Evolutionary conservation across 2,888 invertebrate genomes (phyloP), one percentile per base, ranked within the genome.

Genomic region (Pristionchus arcanus): DNA sequence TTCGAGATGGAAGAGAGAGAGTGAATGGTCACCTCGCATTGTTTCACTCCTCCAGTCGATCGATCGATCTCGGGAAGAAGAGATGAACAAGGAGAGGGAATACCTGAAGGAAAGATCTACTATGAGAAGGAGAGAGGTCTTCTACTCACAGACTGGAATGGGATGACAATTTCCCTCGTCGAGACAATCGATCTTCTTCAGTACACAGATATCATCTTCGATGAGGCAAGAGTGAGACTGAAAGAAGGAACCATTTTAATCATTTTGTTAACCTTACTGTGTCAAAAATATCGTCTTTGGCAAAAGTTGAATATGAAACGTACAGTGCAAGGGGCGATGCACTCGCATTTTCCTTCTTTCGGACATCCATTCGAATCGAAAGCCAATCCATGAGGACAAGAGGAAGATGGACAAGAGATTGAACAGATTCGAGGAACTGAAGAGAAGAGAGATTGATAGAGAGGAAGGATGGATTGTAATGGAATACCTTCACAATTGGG

Each of bases 301-400:
- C n/a, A n/a, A 71, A 19, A 31, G 13, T 31, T 7, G 11, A 16
- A 13, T 11, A 31, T 28, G 68, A 5, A 68, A 34, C 31, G 11
- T 31, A 71, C 68, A 34, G 5, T 71, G 84, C 94, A 93, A 28
- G 92, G 91, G 77, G 93, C 90, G 53, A 86, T 63, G 88, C 93
- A 93, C 31, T 90, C 71, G 77, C 93, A 93, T n/a, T 86, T 59
- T 21, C 93, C 94, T 84, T 93, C 91, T 21, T 85, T 19, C 16
- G 93, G 93, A 77, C 93, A 93, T 37, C 93, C 93, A 66, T 83
- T 90, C 9, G 77, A 25, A 71, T 94, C 92, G 81, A 94, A 81
- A 25, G 89, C 71, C 15, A 92, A 28, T 16, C 93, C 93, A 89
- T 92, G 89, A 37, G 92, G 91, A 89, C 93, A 93, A 25, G 90